These are phyloP conservation scores for Betta splendens DNA, from an alignment of 2,797 vertebrate species.

Conservation along the genomic window DNA sequence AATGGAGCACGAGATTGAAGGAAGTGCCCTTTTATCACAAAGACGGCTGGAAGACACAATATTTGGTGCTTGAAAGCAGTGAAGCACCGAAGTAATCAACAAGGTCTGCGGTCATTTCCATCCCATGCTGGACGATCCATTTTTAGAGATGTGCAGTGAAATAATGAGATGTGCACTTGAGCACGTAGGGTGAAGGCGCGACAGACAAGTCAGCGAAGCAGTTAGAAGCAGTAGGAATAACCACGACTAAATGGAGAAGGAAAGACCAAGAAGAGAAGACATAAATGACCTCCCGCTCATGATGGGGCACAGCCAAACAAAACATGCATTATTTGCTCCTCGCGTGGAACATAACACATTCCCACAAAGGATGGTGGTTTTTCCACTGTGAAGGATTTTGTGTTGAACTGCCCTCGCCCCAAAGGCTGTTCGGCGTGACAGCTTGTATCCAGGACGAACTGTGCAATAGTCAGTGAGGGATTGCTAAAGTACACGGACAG, in stretches of 20 bases:
- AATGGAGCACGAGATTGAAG: constrained; percentile 37
- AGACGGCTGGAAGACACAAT: constrained; percentile 42
- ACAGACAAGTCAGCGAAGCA: constrained; percentile 58
- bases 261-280: constrained; percentile 1
- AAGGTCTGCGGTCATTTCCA: constrained; percentile 41
- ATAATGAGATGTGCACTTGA: constrained; percentile 65
- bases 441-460: constrained; percentile 33
- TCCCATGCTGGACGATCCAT: constrained; percentile 52
- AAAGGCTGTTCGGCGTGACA: constrained; percentile 44
- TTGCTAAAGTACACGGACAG: constrained; percentile 37
- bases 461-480: constrained; percentile 21
- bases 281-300: constrained; percentile 40
- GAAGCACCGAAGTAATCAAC: constrained; percentile 47
- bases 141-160: constrained; percentile 54
- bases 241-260: neutral
- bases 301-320: constrained; percentile 47
- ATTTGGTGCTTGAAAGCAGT: constrained; percentile 47
- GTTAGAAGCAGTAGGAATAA: constrained; percentile 38
- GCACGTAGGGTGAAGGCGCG: constrained; percentile 38
- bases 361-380: constrained; percentile 43
- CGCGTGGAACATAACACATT: constrained; percentile 46
- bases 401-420: constrained; percentile 26
- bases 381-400: constrained; percentile 15
- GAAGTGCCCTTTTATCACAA: constrained; percentile 52
- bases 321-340: constrained; percentile 50